These are phyloP conservation scores for Danionella dracula DNA, from an alignment of 2,797 vertebrate species.

Conservation along the genomic window DNA sequence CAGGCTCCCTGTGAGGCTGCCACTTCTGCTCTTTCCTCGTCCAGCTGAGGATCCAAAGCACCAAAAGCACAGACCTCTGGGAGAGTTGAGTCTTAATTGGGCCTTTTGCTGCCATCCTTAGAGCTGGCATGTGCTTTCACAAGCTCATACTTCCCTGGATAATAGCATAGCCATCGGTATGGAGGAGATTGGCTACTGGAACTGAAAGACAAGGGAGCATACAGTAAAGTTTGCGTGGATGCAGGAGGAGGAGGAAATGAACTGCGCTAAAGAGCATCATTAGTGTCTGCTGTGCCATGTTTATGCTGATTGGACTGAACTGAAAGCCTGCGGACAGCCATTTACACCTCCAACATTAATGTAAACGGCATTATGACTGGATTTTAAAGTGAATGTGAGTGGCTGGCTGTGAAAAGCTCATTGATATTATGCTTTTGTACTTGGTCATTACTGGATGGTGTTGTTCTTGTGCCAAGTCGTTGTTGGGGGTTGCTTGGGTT, in stretches of 20 bases:
- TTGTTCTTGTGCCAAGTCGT: neutral
- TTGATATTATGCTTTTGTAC: neutral
- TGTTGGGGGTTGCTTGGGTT: neutral
- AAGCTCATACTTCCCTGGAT: constrained; percentile 10
- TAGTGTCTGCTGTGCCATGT: neutral
- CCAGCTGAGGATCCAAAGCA: neutral
- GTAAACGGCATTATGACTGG: neutral
- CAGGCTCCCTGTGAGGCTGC: constrained; percentile 42
- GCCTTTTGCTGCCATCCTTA: constrained; percentile 15
- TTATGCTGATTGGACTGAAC: constrained; percentile 14
- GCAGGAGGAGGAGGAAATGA: constrained; percentile 19
- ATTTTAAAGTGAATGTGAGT: neutral
- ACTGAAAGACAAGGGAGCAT: constrained; percentile 2
- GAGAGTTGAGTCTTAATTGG: constrained; percentile 27
- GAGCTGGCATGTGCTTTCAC: constrained; percentile 26
- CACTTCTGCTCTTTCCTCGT: constrained; percentile 32
- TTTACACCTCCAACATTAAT: constrained; percentile 10
- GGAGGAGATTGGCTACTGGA: neutral
- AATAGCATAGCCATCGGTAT: neutral
- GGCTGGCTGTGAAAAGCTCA: neutral
- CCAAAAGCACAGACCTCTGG: neutral
- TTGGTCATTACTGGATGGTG: neutral
- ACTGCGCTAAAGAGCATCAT: constrained; percentile 17
- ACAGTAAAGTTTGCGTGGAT: neutral
- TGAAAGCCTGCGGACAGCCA: neutral